phyloP scores from a whole-genome alignment of 1,140 invertebrate species.

The Diorhabda carinulata region DNA sequence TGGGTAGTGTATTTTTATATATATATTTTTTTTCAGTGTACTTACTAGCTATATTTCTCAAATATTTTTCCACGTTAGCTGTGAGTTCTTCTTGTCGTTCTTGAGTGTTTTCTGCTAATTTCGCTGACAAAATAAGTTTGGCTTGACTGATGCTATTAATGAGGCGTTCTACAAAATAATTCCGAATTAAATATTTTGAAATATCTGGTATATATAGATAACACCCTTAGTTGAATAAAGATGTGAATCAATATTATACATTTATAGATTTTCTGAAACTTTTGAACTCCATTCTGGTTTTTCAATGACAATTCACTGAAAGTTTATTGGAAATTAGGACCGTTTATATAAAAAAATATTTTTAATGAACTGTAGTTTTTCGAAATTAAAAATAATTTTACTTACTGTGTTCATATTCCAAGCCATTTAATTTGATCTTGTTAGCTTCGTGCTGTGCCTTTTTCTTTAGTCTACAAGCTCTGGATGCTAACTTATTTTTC shows the following conservation, averaged over 20 bases:
- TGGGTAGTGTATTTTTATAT: too few relatives aligned
- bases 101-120: constrained; percentile 53
- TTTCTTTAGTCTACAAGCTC: constrained; percentile 91
- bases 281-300: too few relatives aligned
- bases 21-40: constrained; percentile 24
- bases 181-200: too few relatives aligned
- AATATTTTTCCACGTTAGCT: constrained; percentile 63
- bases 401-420: constrained; percentile 93
- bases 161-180: constrained; percentile 54
- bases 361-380: too few relatives aligned
- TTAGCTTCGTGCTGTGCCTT: constrained; percentile 94
- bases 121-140: constrained; percentile 61
- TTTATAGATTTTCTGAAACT: too few relatives aligned
- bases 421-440: constrained; percentile 89
- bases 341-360: too few relatives aligned
- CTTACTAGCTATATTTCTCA: constrained; percentile 63
- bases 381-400: constrained; percentile 28
- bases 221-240: too few relatives aligned
- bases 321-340: too few relatives aligned
- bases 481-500: constrained; percentile 95
- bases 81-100: constrained; percentile 61
- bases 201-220: too few relatives aligned
- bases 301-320: too few relatives aligned
- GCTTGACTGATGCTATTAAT: constrained; percentile 64
- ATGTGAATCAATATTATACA: too few relatives aligned